These are phyloP conservation scores for Amphiprion clarkii DNA, from an alignment of 2,797 vertebrate genomes.

Conservation along the genomic window DNA sequence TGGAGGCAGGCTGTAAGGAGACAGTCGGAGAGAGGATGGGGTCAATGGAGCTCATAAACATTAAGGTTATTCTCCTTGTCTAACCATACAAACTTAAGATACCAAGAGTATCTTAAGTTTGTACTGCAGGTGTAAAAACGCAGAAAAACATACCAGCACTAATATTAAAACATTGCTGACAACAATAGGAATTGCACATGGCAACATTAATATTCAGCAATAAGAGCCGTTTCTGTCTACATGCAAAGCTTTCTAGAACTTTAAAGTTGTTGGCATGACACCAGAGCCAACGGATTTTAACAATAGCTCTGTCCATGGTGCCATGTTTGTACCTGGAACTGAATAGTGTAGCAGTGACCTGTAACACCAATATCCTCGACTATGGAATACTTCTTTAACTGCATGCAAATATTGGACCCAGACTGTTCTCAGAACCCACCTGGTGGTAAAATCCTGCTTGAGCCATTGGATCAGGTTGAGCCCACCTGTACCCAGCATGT, in stretches of 20 bases:
- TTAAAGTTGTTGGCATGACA: too few relatives aligned
- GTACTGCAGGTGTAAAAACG: not conserved
- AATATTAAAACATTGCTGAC: not conserved
- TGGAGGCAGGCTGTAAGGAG: conserved; percentile 92
- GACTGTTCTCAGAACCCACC: conserved; percentile 80
- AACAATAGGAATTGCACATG: not conserved
- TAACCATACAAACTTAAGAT: not conserved
- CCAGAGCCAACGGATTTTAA: too few relatives aligned
- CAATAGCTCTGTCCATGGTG: too few relatives aligned
- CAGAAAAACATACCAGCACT: not conserved
- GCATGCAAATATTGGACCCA: too few relatives aligned
- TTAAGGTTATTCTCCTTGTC: not conserved
- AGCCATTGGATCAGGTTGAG: conserved; percentile 99
- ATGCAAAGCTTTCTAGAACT: too few relatives aligned
- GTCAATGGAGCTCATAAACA: not conserved
- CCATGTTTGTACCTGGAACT: too few relatives aligned
- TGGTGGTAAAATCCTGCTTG: conserved; percentile 99
- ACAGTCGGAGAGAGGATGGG: not conserved
- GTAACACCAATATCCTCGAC: too few relatives aligned
- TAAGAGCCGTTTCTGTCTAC: too few relatives aligned
- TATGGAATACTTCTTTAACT: too few relatives aligned
- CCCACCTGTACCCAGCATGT: conserved; percentile 98
- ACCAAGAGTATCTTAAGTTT: not conserved
- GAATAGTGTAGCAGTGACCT: too few relatives aligned
- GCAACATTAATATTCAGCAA: too few relatives aligned